These are phyloP conservation scores for Paratrypauchen microcephalus DNA, from an alignment of 2,797 vertebrate species.

Conservation along the genomic window DNA sequence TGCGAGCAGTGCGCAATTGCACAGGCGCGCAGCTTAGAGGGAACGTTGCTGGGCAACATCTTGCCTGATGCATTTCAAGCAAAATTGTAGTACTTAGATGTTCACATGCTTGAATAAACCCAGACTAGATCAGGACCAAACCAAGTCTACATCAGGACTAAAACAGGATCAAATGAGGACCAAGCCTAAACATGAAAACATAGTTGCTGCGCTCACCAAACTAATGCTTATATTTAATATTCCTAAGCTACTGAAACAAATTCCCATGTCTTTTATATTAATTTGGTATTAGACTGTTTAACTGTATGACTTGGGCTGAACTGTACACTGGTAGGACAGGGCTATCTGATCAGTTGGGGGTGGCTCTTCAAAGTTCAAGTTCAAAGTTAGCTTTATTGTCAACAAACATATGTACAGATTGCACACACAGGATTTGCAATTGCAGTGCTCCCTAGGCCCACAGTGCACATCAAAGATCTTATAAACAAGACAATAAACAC, in stretches of 20 bases:
- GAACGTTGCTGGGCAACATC: background rate
- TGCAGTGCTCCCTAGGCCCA: too few species aligned
- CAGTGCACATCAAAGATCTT: too few species aligned
- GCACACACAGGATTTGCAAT: too few species aligned
- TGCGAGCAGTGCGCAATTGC: too few species aligned
- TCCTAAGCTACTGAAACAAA: background rate
- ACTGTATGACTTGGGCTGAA: background rate
- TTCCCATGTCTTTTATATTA: background rate
- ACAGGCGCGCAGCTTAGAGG: too few species aligned
- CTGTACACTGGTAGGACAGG: background rate
- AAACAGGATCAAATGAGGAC: too few species aligned
- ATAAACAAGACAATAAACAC: too few species aligned
- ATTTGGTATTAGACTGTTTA: background rate
- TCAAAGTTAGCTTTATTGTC: too few species aligned
- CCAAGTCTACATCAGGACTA: background rate
- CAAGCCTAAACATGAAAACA: background rate
- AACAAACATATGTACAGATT: too few species aligned
- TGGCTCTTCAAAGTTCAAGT: too few species aligned
- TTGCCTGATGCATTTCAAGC: background rate
- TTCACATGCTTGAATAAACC: background rate
- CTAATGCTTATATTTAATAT: background rate
- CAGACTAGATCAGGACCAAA: background rate
- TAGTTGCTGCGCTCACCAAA: background rate
- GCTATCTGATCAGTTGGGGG: slow-evolving; percentile 17
- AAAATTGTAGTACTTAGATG: background rate